Base-by-base conservation (phyloP, 2,888 invertebrate genomes). In the Eremobia ochroleuca region DNA sequence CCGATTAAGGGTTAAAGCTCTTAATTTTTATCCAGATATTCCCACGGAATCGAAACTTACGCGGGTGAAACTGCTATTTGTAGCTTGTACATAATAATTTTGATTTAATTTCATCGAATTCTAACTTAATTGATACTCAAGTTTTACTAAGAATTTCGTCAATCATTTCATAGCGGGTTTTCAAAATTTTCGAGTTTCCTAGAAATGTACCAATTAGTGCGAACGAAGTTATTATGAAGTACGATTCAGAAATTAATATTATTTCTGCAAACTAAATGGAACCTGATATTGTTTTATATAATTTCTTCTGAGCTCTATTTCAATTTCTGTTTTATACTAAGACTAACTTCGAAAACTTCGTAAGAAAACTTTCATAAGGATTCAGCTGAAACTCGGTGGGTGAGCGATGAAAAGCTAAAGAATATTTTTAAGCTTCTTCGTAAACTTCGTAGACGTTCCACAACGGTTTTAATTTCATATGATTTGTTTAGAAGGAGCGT, bases 371-470 rank as follows among this genome's bases (percentile, higher is more conserved):
- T n/a, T 76, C 4, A 25, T 77, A 66, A 61, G 77, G 67, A n/a
- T 77, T 77, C 67, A 21, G n/a, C 13, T 21, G 43, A 40, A 40
- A 52, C 66, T 59, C 49, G n/a, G 9, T 15, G 40, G n/a, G 77
- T 77, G 76, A n/a, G n/a, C n/a, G n/a, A n/a, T n/a, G n/a, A n/a
- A n/a, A n/a, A n/a, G n/a, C n/a, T n/a, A n/a, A n/a, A n/a, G n/a
- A n/a, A n/a, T n/a, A n/a, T n/a, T n/a, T n/a, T n/a, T n/a, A n/a
- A n/a, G n/a, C n/a, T 77, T 40, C 49, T 61, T 43, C n/a, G 31
- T 2, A 49, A 76, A 77, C 59, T 77, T 61, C 11, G n/a, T 40
- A 77, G 49, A 76, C 58, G 28, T 77, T 52, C n/a, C 21, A 6
- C 31, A 59, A 49, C 21, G n/a, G 15, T 52, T 59, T 66, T 52